phyloP scores from a whole-genome alignment of 2,888 invertebrate species.

The Ormyrus thymus region DNA sequence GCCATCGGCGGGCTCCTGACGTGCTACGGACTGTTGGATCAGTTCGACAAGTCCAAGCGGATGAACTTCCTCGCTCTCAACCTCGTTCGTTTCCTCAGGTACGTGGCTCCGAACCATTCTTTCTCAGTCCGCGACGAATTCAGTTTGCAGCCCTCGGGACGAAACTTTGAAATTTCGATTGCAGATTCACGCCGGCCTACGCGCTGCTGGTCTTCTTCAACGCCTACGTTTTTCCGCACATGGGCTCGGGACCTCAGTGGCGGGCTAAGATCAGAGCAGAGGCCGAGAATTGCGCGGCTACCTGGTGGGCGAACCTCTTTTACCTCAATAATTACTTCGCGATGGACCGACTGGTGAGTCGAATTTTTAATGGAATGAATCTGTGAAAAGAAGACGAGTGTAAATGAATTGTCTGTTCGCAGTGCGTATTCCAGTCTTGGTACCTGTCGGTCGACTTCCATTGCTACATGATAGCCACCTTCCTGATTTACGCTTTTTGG shows the following conservation, averaged over 20 bases:
- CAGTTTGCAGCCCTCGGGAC: not conserved
- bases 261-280: conserved; percentile 59
- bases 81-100: conserved; percentile 54
- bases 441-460: conserved; percentile 65
- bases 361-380: no score
- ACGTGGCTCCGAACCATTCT: conserved; percentile 38
- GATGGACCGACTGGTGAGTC: conserved; percentile 57
- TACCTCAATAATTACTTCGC: conserved; percentile 68
- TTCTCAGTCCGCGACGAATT: not conserved
- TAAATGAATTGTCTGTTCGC: conserved; percentile 34
- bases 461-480: conserved; percentile 59
- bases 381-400: no score
- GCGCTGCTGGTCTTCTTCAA: conserved; percentile 63
- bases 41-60: conserved; percentile 61
- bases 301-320: conserved; percentile 69
- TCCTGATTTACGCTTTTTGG: conserved; percentile 61
- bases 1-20: conserved; percentile 63
- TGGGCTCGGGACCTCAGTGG: conserved; percentile 68
- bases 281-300: conserved; percentile 61
- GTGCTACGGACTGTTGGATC: conserved; percentile 61
- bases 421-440: conserved; percentile 68
- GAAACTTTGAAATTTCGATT: not conserved
- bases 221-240: conserved; percentile 61
- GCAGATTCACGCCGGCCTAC: conserved; percentile 64
- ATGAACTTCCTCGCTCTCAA: conserved; percentile 47